Evolutionary conservation across 2,113 vertebrate genomes (phyloP), one percentile per base, ranked within the genome.

Genomic region (Motacilla alba): DNA sequence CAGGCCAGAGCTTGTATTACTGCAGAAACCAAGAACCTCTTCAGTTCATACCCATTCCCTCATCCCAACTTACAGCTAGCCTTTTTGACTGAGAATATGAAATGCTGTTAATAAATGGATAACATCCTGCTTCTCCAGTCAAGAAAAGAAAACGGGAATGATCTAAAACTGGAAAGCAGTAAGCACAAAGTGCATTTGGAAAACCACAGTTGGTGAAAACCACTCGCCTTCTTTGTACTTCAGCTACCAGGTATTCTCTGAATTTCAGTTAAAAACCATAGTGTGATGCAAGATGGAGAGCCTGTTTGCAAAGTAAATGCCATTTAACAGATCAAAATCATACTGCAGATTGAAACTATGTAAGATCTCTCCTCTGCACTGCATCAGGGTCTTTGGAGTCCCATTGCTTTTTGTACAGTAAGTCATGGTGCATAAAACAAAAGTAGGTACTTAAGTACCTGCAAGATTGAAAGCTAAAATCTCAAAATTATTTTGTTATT

Each of bases 221-320:
- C 2, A 0, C 6, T 39, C 3, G 0, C 11, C 23, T 4, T 15
- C 52, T n/a, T 39, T 41, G 37, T 58, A 50, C 4, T 70, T 75
- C 55, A 70, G 1, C 18, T 86, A 70, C 37, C 33, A 82, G 18
- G 19, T 49, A 23, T 13, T 70, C 52, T 88, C 69, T 49, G 31
- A 85, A 62, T 87, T 95, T 85, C 50, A 66, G 23, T 62, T 76
- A 26, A 59, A 89, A 66, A 53, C 26, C 49, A 82, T 1, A 7
- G 20, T 13, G 14, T 30, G 18, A 82, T 55, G 19, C 12, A 84
- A 66, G 4, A 22, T 22, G 13, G 13, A 58, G 11, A 49, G 52
- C 5, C 33, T 41, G 68, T 62, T 63, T 35, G 37, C n/a, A 60
- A 53, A 94, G 39, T 14, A 81, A 27, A 31, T 73, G 20, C 7